Base-by-base conservation (phyloP, 2,888 invertebrate species). In the Zaprionus obscuricornis region DNA sequence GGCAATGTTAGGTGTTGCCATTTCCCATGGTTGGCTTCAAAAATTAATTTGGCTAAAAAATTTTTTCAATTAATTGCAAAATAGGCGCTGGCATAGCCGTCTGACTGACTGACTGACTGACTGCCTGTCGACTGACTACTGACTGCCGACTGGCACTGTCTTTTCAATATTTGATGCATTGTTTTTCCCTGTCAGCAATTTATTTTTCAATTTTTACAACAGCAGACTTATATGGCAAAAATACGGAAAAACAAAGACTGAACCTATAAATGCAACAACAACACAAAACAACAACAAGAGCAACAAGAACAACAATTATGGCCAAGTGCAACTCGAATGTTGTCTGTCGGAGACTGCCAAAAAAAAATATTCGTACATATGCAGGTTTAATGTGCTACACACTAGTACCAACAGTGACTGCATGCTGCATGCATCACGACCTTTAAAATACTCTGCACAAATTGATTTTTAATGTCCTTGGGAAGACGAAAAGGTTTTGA, bases 41-140 rank as follows among this genome's bases (percentile, higher is more conserved):
- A 70, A 73, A 81, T 73, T 76, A 62, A 76, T 84, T 76, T 77
- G 52, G 55, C 77, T 51, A 45, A 60, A 49, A 55, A 51, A 52
- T 64, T 66, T 73, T 59, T 71, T 67, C 66, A 82, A 78, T 78
- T 84, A 84, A 78, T 78, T 84, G 78, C 62, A 60, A 66, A 81
- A 70, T 62, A 84, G 82, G 46, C 77, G 43, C 37, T 31, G 33
- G 27, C 34, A n/a, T n/a, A n/a, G n/a, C 29, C 40, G 42, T 20
- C 65, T 37, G 51, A 47, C 37, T 11, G 45, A 7, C 24, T 20
- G 36, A 16, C 52, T 22, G 40, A 24, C 20, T 13, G 49, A 6
- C 59, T 33, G 39, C 59, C 39, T n/a, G n/a, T n/a, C n/a, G n/a
- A n/a, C n/a, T n/a, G n/a, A n/a, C n/a, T n/a, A n/a, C n/a, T n/a